Base-by-base conservation (phyloP, 2,797 vertebrate species). In the Staurois parvus region DNA sequence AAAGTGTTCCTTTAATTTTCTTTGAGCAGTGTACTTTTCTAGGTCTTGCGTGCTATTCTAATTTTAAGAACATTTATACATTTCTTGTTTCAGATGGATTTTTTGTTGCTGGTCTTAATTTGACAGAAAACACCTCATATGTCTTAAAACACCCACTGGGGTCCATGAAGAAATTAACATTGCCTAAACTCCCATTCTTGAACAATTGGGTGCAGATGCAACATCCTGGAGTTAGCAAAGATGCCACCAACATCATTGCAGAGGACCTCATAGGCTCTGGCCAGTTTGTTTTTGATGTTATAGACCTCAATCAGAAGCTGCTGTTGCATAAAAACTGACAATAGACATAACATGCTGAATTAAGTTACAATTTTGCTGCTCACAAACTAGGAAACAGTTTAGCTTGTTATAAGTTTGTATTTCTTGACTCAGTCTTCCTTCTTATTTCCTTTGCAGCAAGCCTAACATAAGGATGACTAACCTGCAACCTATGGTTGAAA, bases 51-150 rank as follows among this genome's bases (percentile, higher is more conserved):
- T 45, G 12, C 42, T 13, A 45, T 45, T 45, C 42, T 45, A 52
- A 52, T 12, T 28, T 9, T 15, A 45, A 48, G 21, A 42, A 11
- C 7, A 15, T 3, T 13, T 17, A 26, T 19, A 8, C n/a, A 10
- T 28, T 21, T 52, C 69, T 37, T 81, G 30, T 88, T 66, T 88
- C 93, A 99, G 98, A 87, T 0, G 93, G 95, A 2, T 96, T 99
- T 89, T 99, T 98, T 2, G 94, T 98, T 70, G 94, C 95, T 0
- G 97, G 97, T 59, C 93, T 97, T 88, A 98, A 99, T 89, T 95
- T 98, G 72, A 98, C 97, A 0, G 95, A 96, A 26, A 91, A 94
- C 5, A 88, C 93, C 10, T 52, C 3, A 0, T 97, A 95, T 83
- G 92, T 98, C 76, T 79, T 95, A 0, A 3, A 56, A n/a, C 95